Conservation (phyloP, 2,113 vertebrate genomes). For the Pogonocichla stellata region DNA sequence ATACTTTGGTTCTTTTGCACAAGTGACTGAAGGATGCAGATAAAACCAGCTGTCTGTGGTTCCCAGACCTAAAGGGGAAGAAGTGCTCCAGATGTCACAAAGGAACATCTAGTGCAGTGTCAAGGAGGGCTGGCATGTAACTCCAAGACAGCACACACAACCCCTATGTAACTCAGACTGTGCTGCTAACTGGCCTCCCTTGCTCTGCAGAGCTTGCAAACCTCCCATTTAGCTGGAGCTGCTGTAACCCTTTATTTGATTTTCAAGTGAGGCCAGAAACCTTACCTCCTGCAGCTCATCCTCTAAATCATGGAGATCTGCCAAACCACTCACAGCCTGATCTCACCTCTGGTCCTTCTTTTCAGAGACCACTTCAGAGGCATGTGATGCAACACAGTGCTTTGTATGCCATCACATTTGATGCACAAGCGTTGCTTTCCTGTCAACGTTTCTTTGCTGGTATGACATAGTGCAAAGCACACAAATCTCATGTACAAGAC, state of each 20-base stretch:
- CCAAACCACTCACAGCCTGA: neutral
- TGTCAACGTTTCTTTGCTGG: neutral
- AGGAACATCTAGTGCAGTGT: fast-evolving
- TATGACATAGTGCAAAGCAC: neutral
- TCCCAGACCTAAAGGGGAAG: neutral
- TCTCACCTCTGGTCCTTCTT: neutral
- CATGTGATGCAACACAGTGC: fast-evolving
- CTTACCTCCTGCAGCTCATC: neutral
- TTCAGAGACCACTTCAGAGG: neutral
- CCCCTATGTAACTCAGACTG: neutral
- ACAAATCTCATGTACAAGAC: neutral
- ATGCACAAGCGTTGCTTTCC: neutral
- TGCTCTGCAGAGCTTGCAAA: neutral
- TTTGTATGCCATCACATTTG: neutral
- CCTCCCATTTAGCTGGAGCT: neutral
- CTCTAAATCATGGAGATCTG: neutral
- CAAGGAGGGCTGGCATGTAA: fast-evolving
- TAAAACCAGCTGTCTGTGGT: neutral
- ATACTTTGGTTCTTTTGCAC: neutral
- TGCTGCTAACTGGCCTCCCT: neutral
- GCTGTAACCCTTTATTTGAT: neutral
- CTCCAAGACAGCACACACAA: fast-evolving
- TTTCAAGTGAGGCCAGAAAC: neutral
- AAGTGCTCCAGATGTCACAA: neutral
- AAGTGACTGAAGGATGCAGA: neutral